These are phyloP conservation scores for Sebastes kiyomatsui DNA, from an alignment of 2,797 vertebrate species.

Conservation along the genomic window DNA sequence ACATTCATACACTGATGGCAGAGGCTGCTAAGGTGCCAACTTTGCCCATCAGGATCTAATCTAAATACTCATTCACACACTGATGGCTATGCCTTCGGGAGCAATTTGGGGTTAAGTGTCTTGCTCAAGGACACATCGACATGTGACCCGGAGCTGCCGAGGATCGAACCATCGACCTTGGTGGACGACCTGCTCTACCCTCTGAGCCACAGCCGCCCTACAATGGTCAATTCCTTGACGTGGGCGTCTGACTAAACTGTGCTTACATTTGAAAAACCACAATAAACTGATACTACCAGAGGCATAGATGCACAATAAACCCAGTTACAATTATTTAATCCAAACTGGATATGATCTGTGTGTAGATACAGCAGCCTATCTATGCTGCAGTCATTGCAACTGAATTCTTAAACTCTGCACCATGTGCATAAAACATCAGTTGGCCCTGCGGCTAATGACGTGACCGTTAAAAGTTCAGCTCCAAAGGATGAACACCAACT, in stretches of 20 bases:
- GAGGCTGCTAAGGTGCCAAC: too few relatives aligned
- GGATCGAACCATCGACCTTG: too few relatives aligned
- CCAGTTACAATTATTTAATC: background rate
- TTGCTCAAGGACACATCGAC: too few relatives aligned
- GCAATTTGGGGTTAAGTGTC: too few relatives aligned
- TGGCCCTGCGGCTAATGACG: slow-evolving; percentile 17
- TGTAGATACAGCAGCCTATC: background rate
- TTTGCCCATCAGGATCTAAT: too few relatives aligned
- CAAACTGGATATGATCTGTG: background rate
- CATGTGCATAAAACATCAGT: slow-evolving; percentile 39
- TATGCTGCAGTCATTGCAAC: slow-evolving; percentile 16
- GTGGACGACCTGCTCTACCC: too few relatives aligned
- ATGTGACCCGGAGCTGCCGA: too few relatives aligned
- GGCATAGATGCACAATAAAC: background rate
- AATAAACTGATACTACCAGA: background rate
- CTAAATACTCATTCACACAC: too few relatives aligned
- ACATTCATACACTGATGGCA: too few relatives aligned
- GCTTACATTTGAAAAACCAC: background rate
- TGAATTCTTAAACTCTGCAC: slow-evolving; percentile 26
- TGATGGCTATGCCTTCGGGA: too few relatives aligned
- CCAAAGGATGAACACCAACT: slow-evolving; percentile 4
- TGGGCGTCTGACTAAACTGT: background rate
- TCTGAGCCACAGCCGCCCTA: too few relatives aligned
- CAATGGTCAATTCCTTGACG: background rate
- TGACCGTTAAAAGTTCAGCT: slow-evolving; percentile 14